These are phyloP conservation scores for Sinelater perroti DNA, from an alignment of 2,888 invertebrate genomes.

Conservation along the genomic window DNA sequence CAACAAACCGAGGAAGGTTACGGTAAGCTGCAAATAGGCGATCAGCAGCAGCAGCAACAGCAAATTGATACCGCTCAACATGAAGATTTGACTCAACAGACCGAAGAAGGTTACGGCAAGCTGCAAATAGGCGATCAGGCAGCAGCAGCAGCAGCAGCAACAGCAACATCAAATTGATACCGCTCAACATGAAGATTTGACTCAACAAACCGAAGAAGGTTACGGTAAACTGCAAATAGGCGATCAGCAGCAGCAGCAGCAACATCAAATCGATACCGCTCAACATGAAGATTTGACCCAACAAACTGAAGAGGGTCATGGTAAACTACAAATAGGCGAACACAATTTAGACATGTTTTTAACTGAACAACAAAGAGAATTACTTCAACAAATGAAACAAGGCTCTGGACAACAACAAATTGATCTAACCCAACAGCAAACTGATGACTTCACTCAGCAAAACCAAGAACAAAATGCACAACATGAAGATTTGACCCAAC, in stretches of 20 bases:
- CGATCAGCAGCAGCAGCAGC: neutral
- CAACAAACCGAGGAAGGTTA: slow-evolving; percentile 44
- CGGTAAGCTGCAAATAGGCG: slow-evolving; percentile 7
- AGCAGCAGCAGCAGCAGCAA: too few relatives aligned
- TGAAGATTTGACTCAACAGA: slow-evolving; percentile 43
- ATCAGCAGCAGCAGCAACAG: slow-evolving; percentile 23
- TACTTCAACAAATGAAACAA: slow-evolving; percentile 43
- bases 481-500: slow-evolving; percentile 43
- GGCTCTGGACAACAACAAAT: slow-evolving; percentile 32
- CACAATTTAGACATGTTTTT: slow-evolving; percentile 4
- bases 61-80: slow-evolving; percentile 29
- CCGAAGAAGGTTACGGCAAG: slow-evolving; percentile 32
- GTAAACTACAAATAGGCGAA: slow-evolving; percentile 24
- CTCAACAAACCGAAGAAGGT: slow-evolving; percentile 44
- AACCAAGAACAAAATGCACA: slow-evolving; percentile 34
- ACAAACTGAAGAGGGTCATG: slow-evolving; percentile 38
- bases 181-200: slow-evolving; percentile 45
- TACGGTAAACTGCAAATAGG: slow-evolving; percentile 12
- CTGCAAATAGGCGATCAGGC: slow-evolving; percentile 16
- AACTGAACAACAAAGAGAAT: slow-evolving; percentile 29
- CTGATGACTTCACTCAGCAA: slow-evolving; percentile 44
- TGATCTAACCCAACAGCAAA: slow-evolving; percentile 41
- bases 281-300: slow-evolving; percentile 40
- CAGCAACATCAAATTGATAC: slow-evolving; percentile 42
- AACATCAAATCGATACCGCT: slow-evolving; percentile 27